These are phyloP conservation scores for Oplegnathus fasciatus DNA, from an alignment of 2,113 vertebrate genomes.

Conservation along the genomic window DNA sequence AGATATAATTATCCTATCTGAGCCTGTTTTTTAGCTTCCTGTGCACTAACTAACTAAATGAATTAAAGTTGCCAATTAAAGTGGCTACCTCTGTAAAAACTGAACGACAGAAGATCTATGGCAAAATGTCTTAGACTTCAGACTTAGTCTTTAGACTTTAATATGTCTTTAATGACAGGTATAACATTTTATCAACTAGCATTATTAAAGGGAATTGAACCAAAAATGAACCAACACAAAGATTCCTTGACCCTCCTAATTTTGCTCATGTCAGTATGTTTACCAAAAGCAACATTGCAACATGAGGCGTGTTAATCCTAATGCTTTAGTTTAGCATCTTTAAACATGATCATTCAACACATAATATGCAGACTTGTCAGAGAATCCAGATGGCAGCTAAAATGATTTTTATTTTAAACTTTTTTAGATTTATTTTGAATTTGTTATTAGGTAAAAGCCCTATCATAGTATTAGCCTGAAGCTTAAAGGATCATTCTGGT, in stretches of 20 bases:
- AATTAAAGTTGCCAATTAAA: neutral
- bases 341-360: neutral
- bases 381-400: neutral
- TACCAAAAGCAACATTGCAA: neutral
- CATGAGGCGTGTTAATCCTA: neutral
- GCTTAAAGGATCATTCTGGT: neutral
- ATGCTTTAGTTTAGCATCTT: conserved; percentile 3
- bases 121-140: too few species aligned
- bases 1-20: conserved; percentile 49
- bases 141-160: too few species aligned
- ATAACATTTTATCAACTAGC: neutral
- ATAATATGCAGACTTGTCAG: neutral
- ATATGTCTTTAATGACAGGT: too few species aligned
- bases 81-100: neutral
- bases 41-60: neutral
- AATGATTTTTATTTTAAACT: neutral
- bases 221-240: neutral
- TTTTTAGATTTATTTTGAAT: neutral
- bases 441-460: neutral
- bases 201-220: neutral
- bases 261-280: neutral
- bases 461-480: neutral
- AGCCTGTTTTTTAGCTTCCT: conserved; percentile 3
- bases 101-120: neutral
- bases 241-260: neutral